Base-by-base conservation (phyloP, 2,113 vertebrate species). In the Antennarius striatus region DNA sequence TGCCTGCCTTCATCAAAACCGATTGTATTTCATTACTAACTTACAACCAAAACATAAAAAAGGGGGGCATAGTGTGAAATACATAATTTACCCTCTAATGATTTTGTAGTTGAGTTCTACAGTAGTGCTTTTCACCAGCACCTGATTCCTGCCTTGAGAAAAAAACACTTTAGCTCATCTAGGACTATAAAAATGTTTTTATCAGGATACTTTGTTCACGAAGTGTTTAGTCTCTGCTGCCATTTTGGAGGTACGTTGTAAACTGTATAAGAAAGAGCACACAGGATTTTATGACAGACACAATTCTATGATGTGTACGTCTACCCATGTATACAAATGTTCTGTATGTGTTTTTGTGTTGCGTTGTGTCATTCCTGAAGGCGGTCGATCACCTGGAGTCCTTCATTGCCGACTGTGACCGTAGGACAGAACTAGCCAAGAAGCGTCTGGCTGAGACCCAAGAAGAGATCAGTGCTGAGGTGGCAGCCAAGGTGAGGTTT, bases 391-490 rank as follows among this genome's bases (percentile, higher is more conserved):
- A 99, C 85, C 90, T 99, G 89, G 96, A 99, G 68, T 96, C 97
- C 1, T 99, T 99, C 78, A 99, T 99, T 11, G 96, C 96, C 0
- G 98, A 99, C 72, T 99, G 98, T 68, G 98, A 99, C 67, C 92
- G 96, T 74, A 96, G 97, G 84, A 99, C 98, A 15, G 98, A 99
- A 46, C 87, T 99, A 45, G 97, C 98, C 30, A 99, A 99, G 91
- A 99, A 99, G 69, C 95, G 98, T 0, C 92, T 99, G 68, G 97
- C 97, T 22, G 98, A 99, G 89, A 99, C 98, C 1, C 98, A 99
- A 79, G 97, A 99, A 45, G 98, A 99, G 89, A 99, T 99, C 86
- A 99, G 98, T 47, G 97, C 98, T 17, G 98, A 99, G 81, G 98
- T 99, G 16, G 95, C 98, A 53, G 96, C 96, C 48, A 99, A 99